These are phyloP conservation scores for Orchesella cincta DNA, from an alignment of 1,140 invertebrate species.

Conservation along the genomic window DNA sequence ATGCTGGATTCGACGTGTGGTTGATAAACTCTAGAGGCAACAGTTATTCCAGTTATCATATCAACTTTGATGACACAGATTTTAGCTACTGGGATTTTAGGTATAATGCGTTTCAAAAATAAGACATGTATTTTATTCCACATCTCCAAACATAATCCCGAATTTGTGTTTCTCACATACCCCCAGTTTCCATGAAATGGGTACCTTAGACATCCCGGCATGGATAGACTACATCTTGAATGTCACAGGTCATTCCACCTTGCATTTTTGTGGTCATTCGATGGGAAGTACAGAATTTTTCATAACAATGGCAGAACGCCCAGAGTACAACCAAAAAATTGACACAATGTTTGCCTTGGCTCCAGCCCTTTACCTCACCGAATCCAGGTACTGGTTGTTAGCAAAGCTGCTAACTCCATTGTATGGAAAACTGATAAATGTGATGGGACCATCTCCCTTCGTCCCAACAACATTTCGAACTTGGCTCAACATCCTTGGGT, in stretches of 20 bases:
- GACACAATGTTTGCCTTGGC: slow-evolving; percentile 60
- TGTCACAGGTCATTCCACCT: slow-evolving; percentile 61
- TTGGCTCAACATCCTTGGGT: not conserved
- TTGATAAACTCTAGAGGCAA: slow-evolving; percentile 45
- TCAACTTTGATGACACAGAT: slow-evolving; percentile 45
- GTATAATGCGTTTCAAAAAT: slow-evolving; percentile 36
- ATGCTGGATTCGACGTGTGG: not conserved
- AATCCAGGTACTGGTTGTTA: not conserved
- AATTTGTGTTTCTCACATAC: too few relatives aligned
- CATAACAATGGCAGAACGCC: slow-evolving; percentile 60
- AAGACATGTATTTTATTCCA: not conserved
- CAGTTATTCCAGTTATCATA: slow-evolving; percentile 57
- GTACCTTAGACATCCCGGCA: slow-evolving; percentile 71
- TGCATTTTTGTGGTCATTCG: slow-evolving; percentile 71
- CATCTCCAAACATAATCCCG: not conserved
- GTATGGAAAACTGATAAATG: too few relatives aligned
- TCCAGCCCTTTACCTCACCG: slow-evolving; percentile 57
- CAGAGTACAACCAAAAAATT: slow-evolving; percentile 62
- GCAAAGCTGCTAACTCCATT: not conserved
- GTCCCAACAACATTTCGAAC: not conserved
- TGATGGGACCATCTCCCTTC: not conserved
- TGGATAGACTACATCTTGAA: slow-evolving; percentile 71
- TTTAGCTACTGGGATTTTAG: slow-evolving; percentile 54
- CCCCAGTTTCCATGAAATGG: slow-evolving; percentile 79
- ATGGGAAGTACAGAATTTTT: slow-evolving; percentile 66